These are phyloP conservation scores for Tetrapedia diversipes DNA, from an alignment of 2,888 invertebrate genomes.

Conservation along the genomic window DNA sequence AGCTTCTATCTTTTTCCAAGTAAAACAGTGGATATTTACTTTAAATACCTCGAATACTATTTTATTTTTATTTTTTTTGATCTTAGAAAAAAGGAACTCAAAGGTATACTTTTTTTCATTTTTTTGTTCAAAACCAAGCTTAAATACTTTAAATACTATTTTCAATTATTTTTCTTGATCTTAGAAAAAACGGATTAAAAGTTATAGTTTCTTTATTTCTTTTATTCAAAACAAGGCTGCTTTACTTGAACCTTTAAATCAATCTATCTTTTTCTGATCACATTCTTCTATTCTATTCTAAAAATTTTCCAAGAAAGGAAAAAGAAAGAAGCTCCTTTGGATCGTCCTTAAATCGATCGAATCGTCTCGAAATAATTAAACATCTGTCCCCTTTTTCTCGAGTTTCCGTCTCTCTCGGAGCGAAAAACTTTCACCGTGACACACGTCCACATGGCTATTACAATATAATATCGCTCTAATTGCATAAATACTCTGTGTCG, in stretches of 20 bases:
- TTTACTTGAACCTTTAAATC: too few relatives aligned
- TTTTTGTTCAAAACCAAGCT: too few relatives aligned
- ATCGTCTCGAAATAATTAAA: not conserved
- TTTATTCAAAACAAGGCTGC: too few relatives aligned
- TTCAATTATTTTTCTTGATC: too few relatives aligned
- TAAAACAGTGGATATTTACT: too few relatives aligned
- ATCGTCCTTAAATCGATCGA: not conserved
- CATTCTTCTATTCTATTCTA: not conserved
- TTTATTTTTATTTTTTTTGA: too few relatives aligned
- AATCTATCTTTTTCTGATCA: not conserved
- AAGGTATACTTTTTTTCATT: too few relatives aligned
- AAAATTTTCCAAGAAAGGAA: not conserved
- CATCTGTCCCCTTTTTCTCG: not conserved
- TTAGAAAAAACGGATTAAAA: too few relatives aligned
- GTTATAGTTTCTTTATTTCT: too few relatives aligned
- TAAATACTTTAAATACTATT: too few relatives aligned
- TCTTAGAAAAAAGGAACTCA: too few relatives aligned
- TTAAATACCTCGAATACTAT: too few relatives aligned
- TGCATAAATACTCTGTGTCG: conserved; percentile 65
- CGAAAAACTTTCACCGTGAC: conserved; percentile 21
- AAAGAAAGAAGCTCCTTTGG: not conserved
- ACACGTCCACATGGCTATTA: conserved; percentile 38
- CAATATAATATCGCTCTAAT: conserved; percentile 40
- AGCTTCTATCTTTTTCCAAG: not conserved
- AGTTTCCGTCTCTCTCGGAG: not conserved